Percentiles rank a stretch among this genome's conserved stretches.
These are phyloP conservation scores for Amblyjoppa fuscipennis DNA, from an alignment of 2,888 invertebrate species.

Conservation along the genomic window DNA sequence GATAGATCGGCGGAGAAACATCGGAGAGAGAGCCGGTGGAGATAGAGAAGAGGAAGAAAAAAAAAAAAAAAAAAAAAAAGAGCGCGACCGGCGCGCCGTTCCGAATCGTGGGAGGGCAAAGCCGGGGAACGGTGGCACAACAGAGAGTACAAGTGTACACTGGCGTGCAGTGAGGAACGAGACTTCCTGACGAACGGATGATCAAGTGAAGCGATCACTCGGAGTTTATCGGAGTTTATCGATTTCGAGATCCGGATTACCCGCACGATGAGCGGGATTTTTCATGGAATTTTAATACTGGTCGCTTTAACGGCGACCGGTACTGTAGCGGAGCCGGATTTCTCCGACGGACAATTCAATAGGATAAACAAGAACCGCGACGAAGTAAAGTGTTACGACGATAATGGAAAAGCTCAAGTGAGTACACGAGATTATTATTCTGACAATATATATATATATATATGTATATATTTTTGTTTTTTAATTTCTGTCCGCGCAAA, in stretches of 20 bases:
- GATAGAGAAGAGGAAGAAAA: constrained; percentile 28
- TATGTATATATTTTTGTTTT: not conserved
- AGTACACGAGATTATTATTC: constrained; percentile 54
- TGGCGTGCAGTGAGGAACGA: constrained; percentile 65
- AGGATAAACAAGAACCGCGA: constrained; percentile 76
- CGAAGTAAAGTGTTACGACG: constrained; percentile 83
- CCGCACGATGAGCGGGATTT: constrained; percentile 51
- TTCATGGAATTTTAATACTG: constrained; percentile 37
- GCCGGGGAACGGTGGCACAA: constrained; percentile 57
- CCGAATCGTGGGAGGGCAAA: constrained; percentile 63
- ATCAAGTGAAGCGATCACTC: constrained; percentile 43
- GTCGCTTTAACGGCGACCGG: constrained; percentile 49
- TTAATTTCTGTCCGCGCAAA: not conserved
- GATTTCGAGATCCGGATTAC: constrained; percentile 16
- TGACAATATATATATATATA: not conserved
- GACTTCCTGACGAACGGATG: constrained; percentile 66
- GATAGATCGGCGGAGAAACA: not conserved
- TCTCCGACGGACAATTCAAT: constrained; percentile 77
- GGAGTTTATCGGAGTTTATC: constrained; percentile 22
- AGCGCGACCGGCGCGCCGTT: constrained; percentile 40
- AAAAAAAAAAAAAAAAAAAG: not conserved
- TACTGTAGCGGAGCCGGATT: constrained; percentile 79
- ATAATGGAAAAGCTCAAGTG: constrained; percentile 80
- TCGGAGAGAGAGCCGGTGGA: constrained; percentile 29
- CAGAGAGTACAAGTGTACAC: constrained; percentile 53